These are phyloP conservation scores for Poicephalus gulielmi DNA, from an alignment of 2,113 vertebrate genomes.

Conservation along the genomic window DNA sequence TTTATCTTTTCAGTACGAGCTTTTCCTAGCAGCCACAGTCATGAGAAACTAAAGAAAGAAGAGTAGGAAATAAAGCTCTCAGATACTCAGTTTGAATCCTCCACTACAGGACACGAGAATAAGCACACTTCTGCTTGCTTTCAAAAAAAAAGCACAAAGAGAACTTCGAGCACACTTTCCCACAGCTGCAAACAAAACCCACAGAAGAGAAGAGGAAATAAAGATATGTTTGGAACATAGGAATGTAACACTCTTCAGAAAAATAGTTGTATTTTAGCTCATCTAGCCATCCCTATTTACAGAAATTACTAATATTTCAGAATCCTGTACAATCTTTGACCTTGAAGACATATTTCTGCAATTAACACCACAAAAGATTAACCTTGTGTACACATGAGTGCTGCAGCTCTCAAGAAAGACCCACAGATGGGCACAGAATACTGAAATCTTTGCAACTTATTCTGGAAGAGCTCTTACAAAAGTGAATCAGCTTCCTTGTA, in stretches of 20 bases:
- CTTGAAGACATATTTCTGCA: background rate
- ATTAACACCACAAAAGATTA: background rate
- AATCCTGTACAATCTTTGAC: background rate
- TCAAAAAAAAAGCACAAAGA: background rate
- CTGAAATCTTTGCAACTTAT: background rate
- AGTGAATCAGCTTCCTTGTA: background rate
- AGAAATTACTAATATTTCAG: background rate
- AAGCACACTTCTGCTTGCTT: background rate
- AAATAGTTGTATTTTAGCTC: background rate
- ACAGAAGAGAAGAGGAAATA: background rate
- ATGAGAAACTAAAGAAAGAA: background rate
- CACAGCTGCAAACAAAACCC: background rate
- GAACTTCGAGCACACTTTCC: background rate
- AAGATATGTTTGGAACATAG: background rate
- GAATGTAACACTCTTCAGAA: background rate
- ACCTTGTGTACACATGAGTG: fast-evolving
- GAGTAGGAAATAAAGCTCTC: background rate
- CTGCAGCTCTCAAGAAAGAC: background rate
- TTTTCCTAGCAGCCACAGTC: background rate
- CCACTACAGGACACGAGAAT: background rate
- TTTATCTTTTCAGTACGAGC: background rate
- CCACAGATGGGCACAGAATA: background rate
- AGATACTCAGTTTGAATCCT: background rate
- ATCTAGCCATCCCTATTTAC: background rate
- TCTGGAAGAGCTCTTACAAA: background rate